Base-by-base conservation (phyloP, 30 jellyfish, hydroid and myxozoan species). In the Nemopilema nomurai region DNA sequence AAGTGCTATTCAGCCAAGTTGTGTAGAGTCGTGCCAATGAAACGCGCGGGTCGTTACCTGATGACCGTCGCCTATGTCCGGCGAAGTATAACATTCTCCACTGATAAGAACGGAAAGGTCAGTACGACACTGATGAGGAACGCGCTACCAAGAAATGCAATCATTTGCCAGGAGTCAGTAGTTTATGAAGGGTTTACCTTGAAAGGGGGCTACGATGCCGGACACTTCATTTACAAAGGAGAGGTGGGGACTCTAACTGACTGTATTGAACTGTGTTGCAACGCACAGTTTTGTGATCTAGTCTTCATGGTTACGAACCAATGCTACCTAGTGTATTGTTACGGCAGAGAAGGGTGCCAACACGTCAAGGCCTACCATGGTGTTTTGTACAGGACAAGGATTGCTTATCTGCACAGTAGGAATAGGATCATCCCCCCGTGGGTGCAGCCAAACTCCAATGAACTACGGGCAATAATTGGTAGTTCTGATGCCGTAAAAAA, bases 201-300 rank as follows among this genome's bases (percentile, higher is more conserved):
- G 68, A 80, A 79, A 71, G 99, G 97, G 49, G 97, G 99, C 84
- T 88, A 89, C 71, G 93, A 86, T 23, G 99, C 99, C n/a, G 99
- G 99, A 18, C 93, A 89, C 50, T 94, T 89, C 74, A 77, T 82
- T 9, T 84, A 65, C 66, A 90, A 79, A 16, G 99, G 99, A 4
- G 86, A 84, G 49, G 97, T 94, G 18, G 50, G 74, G 25, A 79
- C 84, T 29, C 71, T 90, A 1, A 53, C 90, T 9, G 97, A 89
- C 67, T 94, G 99, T 76, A 79, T 94, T 19, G 98, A 94, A 72
- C 74, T 73, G 21, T 94, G 99, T 64, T 94, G 99, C 67, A 96
- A 81, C 26, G 84, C 94, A n/a, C 82, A 69, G 33, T 86, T 80
- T 29, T 94, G 99, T 76, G 99, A 94, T 76, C 83, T 94, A 3